Evolutionary conservation across 2,797 vertebrate species (phyloP), one percentile per base, ranked within the genome.

Genomic region (Silurus lanzhouensis): DNA sequence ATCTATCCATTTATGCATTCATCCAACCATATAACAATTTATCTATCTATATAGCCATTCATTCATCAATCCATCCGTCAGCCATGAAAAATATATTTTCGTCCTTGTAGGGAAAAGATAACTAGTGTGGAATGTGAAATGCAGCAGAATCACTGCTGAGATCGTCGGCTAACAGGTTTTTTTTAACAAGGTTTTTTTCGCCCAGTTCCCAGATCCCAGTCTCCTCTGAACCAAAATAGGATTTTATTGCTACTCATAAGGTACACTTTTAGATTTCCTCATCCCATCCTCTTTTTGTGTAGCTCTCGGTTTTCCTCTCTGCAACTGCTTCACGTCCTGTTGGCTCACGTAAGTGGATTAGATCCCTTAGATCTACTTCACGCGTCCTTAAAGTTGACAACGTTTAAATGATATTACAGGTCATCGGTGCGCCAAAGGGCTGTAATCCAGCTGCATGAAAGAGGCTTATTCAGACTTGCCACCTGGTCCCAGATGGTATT

Each of bases 351-450:
- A 87, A 90, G 87, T 90, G 89, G 90, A 92, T 91, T 90, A 90
- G 86, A 89, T 89, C 88, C 85, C 74, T 52, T 52, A 52, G 78
- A 66, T 87, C 76, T 80, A 83, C 78, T 82, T 90, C 75, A 83
- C 88, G 90, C 91, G 91, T 93, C 85, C 92, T 94, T 92, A 93
- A 94, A 95, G 91, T 94, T 91, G 57, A 91, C 84, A 83, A 87
- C 92, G 93, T 95, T 95, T 31, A 95, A 95, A 95, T 95, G 92
- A 95, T 95, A 95, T 94, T 93, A 96, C 64, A 92, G 93, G 92
- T 94, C 94, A 94, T 91, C 92, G 94, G 93, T 93, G 94, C 93
- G 89, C 92, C 89, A 90, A 93, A 52, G 92, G 91, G 92, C 93
- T 93, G 91, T 95, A 95, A 95, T 95, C 94, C 93, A 55, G 87